Evolutionary conservation across 2,797 vertebrate genomes (phyloP).

Genomic region (Pangasius sanitwongsei): DNA sequence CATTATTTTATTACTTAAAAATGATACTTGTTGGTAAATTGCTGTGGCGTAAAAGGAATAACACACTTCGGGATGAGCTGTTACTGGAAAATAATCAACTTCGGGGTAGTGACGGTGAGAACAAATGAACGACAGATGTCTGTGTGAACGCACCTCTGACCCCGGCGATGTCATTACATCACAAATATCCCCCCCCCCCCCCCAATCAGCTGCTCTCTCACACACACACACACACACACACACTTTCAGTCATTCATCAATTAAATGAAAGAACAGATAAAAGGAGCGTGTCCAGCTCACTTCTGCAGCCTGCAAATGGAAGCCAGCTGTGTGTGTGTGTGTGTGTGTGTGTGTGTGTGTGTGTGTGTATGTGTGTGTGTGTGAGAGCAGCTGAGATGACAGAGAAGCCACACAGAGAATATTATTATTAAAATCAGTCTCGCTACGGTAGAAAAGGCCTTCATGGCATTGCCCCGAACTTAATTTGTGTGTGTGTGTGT

Average conservation of each 20-base stretch:
- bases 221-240: conserved; percentile 23
- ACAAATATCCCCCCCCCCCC: conserved; percentile 37
- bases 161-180: conserved; percentile 36
- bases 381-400: neutral
- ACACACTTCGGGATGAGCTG: neutral
- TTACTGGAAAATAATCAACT: neutral
- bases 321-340: conserved; percentile 33
- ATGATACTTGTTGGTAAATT: neutral
- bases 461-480: conserved; percentile 40
- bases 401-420: conserved; percentile 35
- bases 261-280: conserved; percentile 47
- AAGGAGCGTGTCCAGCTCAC: conserved; percentile 40
- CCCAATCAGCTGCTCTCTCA: neutral
- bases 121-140: conserved; percentile 48
- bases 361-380: conserved; percentile 22
- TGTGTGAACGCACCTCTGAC: conserved; percentile 46
- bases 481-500: conserved; percentile 37
- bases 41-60: neutral
- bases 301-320: conserved; percentile 22
- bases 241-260: conserved; percentile 48
- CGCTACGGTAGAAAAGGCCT: conserved; percentile 38
- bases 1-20: too few species aligned
- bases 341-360: conserved; percentile 36
- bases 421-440: conserved; percentile 48
- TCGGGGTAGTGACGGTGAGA: neutral